phyloP scores from a whole-genome alignment of 2,113 vertebrate genomes.

The Eptesicus fuscus region DNA sequence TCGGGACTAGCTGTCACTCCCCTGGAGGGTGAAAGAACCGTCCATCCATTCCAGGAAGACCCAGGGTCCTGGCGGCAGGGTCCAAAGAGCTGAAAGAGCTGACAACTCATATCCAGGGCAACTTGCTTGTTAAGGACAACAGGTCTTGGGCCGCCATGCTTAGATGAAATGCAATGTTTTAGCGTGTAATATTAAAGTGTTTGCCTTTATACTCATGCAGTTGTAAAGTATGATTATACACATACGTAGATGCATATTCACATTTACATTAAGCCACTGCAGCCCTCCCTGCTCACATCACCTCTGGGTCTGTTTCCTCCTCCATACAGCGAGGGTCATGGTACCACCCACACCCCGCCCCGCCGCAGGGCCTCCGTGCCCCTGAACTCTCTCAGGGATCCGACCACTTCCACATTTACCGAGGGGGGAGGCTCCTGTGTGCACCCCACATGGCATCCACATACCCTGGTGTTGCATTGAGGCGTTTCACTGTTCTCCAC shows the following conservation, averaged over 20 bases:
- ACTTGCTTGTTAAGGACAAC: background rate
- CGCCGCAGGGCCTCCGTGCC: background rate
- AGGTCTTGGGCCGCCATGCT: background rate
- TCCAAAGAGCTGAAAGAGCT: background rate
- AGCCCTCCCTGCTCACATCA: background rate
- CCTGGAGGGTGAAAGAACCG: background rate
- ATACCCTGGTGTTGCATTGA: background rate
- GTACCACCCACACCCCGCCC: fast-evolving
- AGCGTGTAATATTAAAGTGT: background rate
- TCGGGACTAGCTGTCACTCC: background rate
- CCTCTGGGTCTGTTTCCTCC: background rate
- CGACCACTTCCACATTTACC: too few relatives aligned
- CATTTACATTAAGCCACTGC: background rate
- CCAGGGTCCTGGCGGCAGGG: background rate
- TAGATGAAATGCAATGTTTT: background rate
- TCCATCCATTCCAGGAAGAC: background rate
- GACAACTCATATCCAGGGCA: too few relatives aligned
- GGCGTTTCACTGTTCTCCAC: background rate
- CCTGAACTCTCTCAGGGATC: background rate
- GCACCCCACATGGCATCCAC: fast-evolving
- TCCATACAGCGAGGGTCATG: background rate
- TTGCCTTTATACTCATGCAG: background rate
- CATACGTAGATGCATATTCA: background rate
- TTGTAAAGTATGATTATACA: background rate
- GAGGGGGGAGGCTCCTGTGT: background rate